A percentile compares a stretch with the other conserved stretches of the same genome.
phyloP scores from a whole-genome alignment of 2,888 invertebrate species.

The Lamellibrachia satsuma region DNA sequence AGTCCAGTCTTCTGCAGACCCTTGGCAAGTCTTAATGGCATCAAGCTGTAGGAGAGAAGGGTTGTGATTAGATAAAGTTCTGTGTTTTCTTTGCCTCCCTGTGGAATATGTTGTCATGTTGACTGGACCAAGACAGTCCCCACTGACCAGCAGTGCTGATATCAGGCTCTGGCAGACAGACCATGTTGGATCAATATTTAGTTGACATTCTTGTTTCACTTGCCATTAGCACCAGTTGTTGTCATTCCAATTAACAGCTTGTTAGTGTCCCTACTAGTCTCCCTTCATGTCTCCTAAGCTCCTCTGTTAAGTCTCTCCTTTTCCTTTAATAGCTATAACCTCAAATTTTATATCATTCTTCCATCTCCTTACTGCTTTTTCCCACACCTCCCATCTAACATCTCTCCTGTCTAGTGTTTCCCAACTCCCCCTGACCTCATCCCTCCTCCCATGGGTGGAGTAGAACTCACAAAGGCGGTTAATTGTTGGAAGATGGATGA shows the following conservation, averaged over 20 bases:
- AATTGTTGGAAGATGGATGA: slow-evolving; percentile 5
- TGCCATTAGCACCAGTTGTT: background rate
- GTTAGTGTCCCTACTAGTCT: background rate
- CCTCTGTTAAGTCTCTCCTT: background rate
- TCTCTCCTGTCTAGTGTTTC: background rate
- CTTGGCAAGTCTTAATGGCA: background rate
- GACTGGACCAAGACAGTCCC: background rate
- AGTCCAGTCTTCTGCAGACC: background rate
- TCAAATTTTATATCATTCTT: background rate
- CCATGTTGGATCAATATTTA: background rate
- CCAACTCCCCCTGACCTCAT: background rate
- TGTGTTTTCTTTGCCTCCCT: background rate
- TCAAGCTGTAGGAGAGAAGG: background rate
- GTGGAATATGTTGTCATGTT: background rate
- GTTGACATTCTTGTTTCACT: background rate
- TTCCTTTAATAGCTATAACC: background rate
- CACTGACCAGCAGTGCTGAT: background rate
- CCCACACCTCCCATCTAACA: background rate
- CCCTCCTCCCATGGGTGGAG: slow-evolving; percentile 6
- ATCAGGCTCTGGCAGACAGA: background rate
- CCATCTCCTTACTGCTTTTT: background rate
- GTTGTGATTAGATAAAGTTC: background rate
- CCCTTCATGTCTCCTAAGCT: background rate
- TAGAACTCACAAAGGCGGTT: background rate
- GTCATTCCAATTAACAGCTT: background rate